Evolutionary conservation across 2,113 vertebrate species (phyloP).

Genomic region (Seriola rivoliana): DNA sequence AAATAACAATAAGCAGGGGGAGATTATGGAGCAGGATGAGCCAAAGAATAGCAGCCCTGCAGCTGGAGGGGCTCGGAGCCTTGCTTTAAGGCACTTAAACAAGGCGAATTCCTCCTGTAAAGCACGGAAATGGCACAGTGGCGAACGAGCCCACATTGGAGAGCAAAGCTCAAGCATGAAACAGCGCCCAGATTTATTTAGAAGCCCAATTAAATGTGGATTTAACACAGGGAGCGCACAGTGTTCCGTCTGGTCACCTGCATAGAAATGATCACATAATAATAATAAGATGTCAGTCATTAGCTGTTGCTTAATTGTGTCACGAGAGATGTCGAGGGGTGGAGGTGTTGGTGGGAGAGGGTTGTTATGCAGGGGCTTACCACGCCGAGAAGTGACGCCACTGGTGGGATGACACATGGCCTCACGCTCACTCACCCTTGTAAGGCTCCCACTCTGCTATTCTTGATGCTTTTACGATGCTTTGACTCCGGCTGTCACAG

Average conservation of each 20-base stretch:
- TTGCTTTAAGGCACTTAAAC: slow-evolving; percentile 24
- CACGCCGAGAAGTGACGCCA: slow-evolving; percentile 42
- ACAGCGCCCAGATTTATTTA: neutral
- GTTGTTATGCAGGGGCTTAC: neutral
- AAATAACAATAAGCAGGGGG: slow-evolving; percentile 12
- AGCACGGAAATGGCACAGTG: neutral
- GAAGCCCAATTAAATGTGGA: slow-evolving; percentile 34
- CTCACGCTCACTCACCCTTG: slow-evolving; percentile 8
- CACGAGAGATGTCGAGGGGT: too few relatives aligned
- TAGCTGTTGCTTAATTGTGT: neutral
- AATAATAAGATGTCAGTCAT: neutral
- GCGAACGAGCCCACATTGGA: neutral
- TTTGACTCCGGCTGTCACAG: neutral
- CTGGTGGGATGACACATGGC: slow-evolving; percentile 54
- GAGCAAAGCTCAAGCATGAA: neutral
- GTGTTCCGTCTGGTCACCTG: neutral
- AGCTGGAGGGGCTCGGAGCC: neutral
- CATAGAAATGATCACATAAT: neutral
- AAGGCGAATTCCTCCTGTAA: neutral
- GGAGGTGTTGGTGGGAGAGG: slow-evolving; percentile 8
- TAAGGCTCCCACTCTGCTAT: neutral
- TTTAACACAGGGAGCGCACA: slow-evolving; percentile 24
- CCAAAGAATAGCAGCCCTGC: neutral
- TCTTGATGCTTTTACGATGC: neutral
- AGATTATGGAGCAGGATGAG: slow-evolving; percentile 35